Percentiles rank a stretch among this genome's conserved stretches.
Conservation (phyloP, 2,888 invertebrate genomes). For the Cryptocheilus praepositus region DNA sequence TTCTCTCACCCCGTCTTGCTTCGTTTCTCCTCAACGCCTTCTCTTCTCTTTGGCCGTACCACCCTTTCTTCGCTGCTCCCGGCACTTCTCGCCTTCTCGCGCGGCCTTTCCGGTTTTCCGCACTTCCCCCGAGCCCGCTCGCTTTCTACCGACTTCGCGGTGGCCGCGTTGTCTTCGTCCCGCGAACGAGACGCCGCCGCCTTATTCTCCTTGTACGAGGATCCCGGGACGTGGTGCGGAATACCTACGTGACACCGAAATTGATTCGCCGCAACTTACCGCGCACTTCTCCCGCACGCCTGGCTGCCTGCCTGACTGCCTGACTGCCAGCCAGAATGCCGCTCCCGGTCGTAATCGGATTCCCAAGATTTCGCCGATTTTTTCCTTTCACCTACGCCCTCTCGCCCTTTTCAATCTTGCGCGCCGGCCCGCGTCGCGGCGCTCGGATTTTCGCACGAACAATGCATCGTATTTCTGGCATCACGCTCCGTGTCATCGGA, state of each 20-base stretch:
- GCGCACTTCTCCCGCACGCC: constrained; percentile 6
- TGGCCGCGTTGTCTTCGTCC: not conserved
- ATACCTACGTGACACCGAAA: constrained; percentile 60
- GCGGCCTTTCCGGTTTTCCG: not conserved
- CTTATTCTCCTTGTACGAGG: constrained; percentile 27
- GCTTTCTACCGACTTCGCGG: not conserved
- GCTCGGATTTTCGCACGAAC: too few relatives aligned
- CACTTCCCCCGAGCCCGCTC: not conserved
- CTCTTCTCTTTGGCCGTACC: not conserved
- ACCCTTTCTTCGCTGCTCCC: not conserved
- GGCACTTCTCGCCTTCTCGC: not conserved
- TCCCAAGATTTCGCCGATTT: constrained; percentile 49
- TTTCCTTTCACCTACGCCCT: constrained; percentile 21
- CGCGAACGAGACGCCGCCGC: constrained; percentile 15
- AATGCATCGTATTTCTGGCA: too few relatives aligned
- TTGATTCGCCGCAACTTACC: constrained; percentile 53
- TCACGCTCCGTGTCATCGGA: too few relatives aligned
- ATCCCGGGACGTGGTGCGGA: constrained; percentile 34
- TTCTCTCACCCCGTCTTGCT: not conserved
- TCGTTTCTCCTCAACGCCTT: constrained; percentile 6
- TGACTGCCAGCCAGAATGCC: constrained; percentile 28
- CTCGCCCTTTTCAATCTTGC: too few relatives aligned
- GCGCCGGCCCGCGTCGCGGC: not conserved
- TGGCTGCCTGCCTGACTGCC: constrained; percentile 2
- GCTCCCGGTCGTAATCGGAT: constrained; percentile 50